Base-by-base conservation (phyloP, 2,888 invertebrate genomes). In the Steinernema scapterisci region DNA sequence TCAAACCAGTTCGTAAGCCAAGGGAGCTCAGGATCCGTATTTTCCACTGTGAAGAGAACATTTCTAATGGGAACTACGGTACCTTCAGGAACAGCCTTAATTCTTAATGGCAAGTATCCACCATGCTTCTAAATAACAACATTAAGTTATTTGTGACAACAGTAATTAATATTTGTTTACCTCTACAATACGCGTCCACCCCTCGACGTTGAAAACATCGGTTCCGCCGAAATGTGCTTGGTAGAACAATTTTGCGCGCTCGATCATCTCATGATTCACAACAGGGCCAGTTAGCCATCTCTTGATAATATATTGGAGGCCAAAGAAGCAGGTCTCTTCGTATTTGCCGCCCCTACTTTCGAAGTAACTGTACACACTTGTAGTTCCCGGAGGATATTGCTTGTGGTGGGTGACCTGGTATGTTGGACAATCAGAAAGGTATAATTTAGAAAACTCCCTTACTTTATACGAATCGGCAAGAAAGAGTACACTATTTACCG, bases 41-140 rank as follows among this genome's bases (percentile, higher is more conserved):
- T 90, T 80, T 90, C 90, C n/a, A 90, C 89, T 0, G 90, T 90
- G 80, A 90, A 89, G 6, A 90, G 86, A 0, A 90, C 90, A 84
- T 90, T 90, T 76, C 87, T 88, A 70, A 81, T 86, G 9, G 89
- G 89, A 7, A 90, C 86, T 6, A 89, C 86, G 3, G 84, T 87
- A 88, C 90, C 82, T 77, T 90, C 90, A 13, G 90, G 89, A 5
- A 90, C 89, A 3, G 90, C 89, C 73, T 87, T 88, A 73, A 90
- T 89, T 48, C 88, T 78, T 45, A 90, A 48, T 1, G 90, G 90
- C n/a, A 90, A 82, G 73, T 85, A 78, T 25, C 90, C 90, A 72
- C 85, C 83, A 79, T 90, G 89, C 48, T 88, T 79, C 89, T 89
- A 84, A 71, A 78, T 73, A 16, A 23, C 5, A 31, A 43, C 25